Evolutionary conservation across 1,140 invertebrate species (phyloP).

Genomic region (Drosophila leontia): DNA sequence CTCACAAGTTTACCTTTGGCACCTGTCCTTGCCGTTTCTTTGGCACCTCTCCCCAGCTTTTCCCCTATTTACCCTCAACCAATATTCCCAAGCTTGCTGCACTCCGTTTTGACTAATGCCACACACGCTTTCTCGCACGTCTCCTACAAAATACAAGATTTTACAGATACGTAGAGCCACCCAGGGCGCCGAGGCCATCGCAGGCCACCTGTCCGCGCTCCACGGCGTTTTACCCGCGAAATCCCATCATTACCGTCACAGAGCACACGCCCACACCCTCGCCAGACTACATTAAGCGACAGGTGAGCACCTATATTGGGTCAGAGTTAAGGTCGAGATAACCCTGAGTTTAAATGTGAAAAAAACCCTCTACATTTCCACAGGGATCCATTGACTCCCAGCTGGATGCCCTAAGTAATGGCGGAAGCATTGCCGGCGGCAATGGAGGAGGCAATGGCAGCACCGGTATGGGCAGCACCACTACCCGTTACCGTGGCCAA

Average conservation of each 20-base stretch:
- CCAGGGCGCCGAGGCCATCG: constrained; percentile 68
- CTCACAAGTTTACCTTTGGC: constrained; percentile 35
- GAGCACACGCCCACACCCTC: constrained; percentile 96
- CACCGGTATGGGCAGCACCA: constrained; percentile 57
- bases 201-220: constrained; percentile 69
- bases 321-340: constrained; percentile 13
- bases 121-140: constrained; percentile 61
- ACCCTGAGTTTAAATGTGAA: constrained; percentile 1
- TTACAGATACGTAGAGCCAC: constrained; percentile 85
- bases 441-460: constrained; percentile 73
- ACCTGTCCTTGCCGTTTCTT: constrained; percentile 35
- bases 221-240: constrained; percentile 86
- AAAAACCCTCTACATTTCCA: constrained; percentile 13
- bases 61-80: background rate
- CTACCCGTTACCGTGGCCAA: constrained; percentile 76
- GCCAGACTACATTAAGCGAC: constrained; percentile 91
- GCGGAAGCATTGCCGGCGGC: constrained; percentile 77
- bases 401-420: constrained; percentile 90
- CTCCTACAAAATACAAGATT: constrained; percentile 78
- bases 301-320: constrained; percentile 85
- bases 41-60: background rate
- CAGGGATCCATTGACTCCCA: constrained; percentile 93
- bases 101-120: constrained; percentile 75
- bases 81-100: constrained; percentile 35
- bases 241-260: constrained; percentile 98